These are phyloP conservation scores for Apodemus agrarius DNA, from an alignment of 2,797 vertebrate species.

Conservation along the genomic window DNA sequence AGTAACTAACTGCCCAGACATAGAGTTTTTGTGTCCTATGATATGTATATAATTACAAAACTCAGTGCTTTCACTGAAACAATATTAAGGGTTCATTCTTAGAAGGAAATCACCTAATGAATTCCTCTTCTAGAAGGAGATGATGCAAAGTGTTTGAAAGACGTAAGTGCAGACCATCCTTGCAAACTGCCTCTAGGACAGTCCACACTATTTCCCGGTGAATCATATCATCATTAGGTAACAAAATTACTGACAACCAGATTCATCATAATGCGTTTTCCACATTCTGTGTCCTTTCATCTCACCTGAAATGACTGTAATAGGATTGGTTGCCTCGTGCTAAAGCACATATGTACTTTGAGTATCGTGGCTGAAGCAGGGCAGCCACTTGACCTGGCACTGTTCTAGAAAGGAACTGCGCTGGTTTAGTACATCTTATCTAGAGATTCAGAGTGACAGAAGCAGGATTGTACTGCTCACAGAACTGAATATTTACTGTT, in stretches of 20 bases:
- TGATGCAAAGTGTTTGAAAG: conserved; percentile 13
- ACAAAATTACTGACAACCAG: conserved; percentile 19
- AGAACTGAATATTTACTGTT: conserved; percentile 42
- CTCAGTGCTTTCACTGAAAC: conserved; percentile 5
- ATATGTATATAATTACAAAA: background rate
- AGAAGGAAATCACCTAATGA: background rate
- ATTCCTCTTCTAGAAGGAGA: background rate
- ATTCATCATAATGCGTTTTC: background rate
- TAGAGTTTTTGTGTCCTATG: background rate
- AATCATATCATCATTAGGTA: background rate
- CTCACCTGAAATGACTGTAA: background rate
- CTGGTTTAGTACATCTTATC: conserved; percentile 32
- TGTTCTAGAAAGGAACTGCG: conserved; percentile 22
- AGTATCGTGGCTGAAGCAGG: background rate
- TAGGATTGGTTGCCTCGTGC: background rate
- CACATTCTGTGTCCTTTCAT: background rate
- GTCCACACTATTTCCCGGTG: background rate
- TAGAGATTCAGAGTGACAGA: conserved; percentile 34
- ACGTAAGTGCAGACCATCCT: background rate
- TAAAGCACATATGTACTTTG: background rate
- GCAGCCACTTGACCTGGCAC: background rate
- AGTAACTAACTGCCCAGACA: conserved; percentile 16
- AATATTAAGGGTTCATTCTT: conserved; percentile 9
- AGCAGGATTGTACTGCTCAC: conserved; percentile 21
- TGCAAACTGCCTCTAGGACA: background rate